A percentile compares a stretch with the other conserved stretches of the same genome.
Evolutionary conservation across 2,888 invertebrate genomes (phyloP).

Genomic region (Brachyopa scutellaris): DNA sequence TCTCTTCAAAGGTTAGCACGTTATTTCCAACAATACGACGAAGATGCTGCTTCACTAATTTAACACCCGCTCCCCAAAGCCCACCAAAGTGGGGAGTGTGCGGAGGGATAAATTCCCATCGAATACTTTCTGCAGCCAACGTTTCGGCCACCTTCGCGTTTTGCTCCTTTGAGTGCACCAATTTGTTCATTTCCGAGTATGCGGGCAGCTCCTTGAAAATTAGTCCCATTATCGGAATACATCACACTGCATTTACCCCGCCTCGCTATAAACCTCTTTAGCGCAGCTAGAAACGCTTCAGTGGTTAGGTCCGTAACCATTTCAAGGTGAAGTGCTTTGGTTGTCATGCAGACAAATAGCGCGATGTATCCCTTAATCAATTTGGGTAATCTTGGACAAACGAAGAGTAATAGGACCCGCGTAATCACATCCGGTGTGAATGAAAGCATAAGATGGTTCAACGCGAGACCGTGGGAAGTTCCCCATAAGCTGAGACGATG

Average conservation of each 20-base stretch:
- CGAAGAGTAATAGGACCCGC: slow-evolving; percentile 45
- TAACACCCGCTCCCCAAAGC: slow-evolving; percentile 59
- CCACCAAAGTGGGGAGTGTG: slow-evolving; percentile 58
- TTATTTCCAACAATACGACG: slow-evolving; percentile 22
- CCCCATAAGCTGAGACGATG: slow-evolving; percentile 40
- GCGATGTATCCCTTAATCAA: slow-evolving; percentile 41
- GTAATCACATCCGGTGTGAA: slow-evolving; percentile 40
- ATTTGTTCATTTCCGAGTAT: slow-evolving; percentile 30
- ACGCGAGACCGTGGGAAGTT: slow-evolving; percentile 24
- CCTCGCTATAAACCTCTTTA: slow-evolving; percentile 47
- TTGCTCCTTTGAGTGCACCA: slow-evolving; percentile 25
- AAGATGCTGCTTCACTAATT: slow-evolving; percentile 62
- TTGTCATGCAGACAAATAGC: slow-evolving; percentile 54
- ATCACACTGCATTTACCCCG: slow-evolving; percentile 45
- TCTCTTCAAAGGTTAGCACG: slow-evolving; percentile 49
- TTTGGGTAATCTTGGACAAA: slow-evolving; percentile 17
- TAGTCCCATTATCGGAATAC: slow-evolving; percentile 61
- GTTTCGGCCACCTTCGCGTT: slow-evolving; percentile 31
- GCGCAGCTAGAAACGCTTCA: slow-evolving; percentile 56
- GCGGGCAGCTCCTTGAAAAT: slow-evolving; percentile 58
- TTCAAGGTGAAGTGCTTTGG: slow-evolving; percentile 45
- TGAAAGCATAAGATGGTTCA: slow-evolving; percentile 17
- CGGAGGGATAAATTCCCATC: slow-evolving; percentile 65
- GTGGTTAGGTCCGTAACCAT: slow-evolving; percentile 38
- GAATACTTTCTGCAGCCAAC: slow-evolving; percentile 40